Evolutionary conservation across 2,888 invertebrate species (phyloP), one percentile per base, ranked within the genome.

Genomic region (Chymomyza procnemis): DNA sequence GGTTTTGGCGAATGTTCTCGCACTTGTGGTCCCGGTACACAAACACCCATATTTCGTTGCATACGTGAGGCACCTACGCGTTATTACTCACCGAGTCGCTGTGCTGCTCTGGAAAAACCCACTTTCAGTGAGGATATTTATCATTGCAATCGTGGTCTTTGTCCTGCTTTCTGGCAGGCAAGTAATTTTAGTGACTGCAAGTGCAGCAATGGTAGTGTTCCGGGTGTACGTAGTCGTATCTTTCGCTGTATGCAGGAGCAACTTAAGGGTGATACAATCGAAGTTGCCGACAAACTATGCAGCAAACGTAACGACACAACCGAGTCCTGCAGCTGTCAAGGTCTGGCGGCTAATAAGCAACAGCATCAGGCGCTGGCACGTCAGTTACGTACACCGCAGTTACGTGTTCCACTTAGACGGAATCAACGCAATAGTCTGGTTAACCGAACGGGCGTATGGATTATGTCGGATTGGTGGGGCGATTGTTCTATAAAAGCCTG

Each of bases 171-270:
- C 70, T 97, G 97, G 97, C 87, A 89, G 12, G 93, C 94, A 59
- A 93, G 94, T 0, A 93, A 94, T 16, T 97, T 97, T 95, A 93
- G 94, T 14, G 92, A 94, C 0, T 97, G 97, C 87, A 94, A 94
- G 12, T 97, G 97, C 89, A 95, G 65, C 0, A 68, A 73, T 0
- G 83, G 76, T 0, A 70, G 47, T 4, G 19, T 62, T 0, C 92
- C 93, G 18, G 97, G 96, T 0, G 92, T 93, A 30, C 95, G 95
- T 82, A 94, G 93, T 0, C 92, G 96, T 62, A 92, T 93, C 16
- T 93, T 96, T 30, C 94, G 94, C 68, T 97, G 96, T 90, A 94
- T 89, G 46, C 90, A 90, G 67, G 89, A 90, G 55, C 84, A 90
- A 61, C 76, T 81, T 2, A 88, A 77, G 26, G 90, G 89, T 0